Conservation (phyloP, 2,888 invertebrate genomes). For the Carcina quercana region DNA sequence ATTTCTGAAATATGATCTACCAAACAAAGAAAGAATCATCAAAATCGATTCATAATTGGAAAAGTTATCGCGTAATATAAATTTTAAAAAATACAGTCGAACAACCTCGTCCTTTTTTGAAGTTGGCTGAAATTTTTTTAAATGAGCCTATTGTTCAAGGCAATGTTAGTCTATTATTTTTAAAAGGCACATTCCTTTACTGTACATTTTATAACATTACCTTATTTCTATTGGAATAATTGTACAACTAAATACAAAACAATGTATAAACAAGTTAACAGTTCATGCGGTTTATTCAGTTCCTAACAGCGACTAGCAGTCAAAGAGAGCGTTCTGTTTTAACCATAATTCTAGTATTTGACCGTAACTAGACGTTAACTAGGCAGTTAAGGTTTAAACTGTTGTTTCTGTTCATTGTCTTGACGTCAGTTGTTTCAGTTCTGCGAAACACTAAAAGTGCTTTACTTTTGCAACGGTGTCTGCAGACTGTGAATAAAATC, state of each 20-base stretch:
- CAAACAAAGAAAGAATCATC: no score
- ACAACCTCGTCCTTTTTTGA: no score
- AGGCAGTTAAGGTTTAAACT: constrained; percentile 43
- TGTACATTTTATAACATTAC: no score
- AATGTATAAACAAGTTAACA: constrained; percentile 1
- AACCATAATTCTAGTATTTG: constrained; percentile 21
- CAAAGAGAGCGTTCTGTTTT: constrained; percentile 7
- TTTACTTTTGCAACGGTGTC: constrained; percentile 28
- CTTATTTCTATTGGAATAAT: no score
- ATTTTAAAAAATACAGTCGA: no score
- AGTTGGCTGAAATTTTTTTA: no score
- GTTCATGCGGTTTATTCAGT: constrained; percentile 3
- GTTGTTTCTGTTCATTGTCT: constrained; percentile 57
- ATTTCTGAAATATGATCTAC: no score
- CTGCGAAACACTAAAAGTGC: constrained; percentile 64
- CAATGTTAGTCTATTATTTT: no score
- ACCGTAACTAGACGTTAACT: constrained; percentile 44
- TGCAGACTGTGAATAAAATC: constrained; percentile 11
- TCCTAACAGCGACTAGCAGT: constrained; percentile 5
- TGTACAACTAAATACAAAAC: constrained; percentile 15
- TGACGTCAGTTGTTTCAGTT: constrained; percentile 43
- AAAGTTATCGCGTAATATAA: no score
- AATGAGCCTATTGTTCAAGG: no score
- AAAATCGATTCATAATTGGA: no score
- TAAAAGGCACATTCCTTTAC: no score